Base-by-base conservation (phyloP, 2,113 vertebrate species). In the Pelodiscus sinensis region DNA sequence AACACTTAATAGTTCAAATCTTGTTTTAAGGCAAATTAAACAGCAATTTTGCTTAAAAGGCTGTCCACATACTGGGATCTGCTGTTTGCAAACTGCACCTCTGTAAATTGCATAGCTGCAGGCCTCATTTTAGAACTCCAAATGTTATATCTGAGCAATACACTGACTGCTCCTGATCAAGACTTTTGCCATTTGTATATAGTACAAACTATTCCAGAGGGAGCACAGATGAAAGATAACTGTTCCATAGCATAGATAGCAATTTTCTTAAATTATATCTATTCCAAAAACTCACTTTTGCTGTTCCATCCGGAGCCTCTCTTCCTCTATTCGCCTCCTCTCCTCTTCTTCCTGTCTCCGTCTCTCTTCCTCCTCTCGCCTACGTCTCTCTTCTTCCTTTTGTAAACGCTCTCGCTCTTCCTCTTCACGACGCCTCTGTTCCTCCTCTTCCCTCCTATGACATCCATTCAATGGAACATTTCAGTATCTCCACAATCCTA, bases 391-490 rank as follows among this genome's bases (percentile, higher is more conserved):
- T 93, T 99, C 99, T 87, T 99, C 99, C 92, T 98, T 99, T 21
- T 98, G 98, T 79, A 98, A 97, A 35, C 98, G 98, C 82, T 99
- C 99, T 81, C 97, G 96, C 91, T 99, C 99, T 91, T 99, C 99
- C 25, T 99, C 99, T 60, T 99, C 99, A 75, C 79, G 97, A 12
- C 97, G 98, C 92, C 98, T 98, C 11, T 98, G 98, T 91, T 99
- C 99, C 87, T 99, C 99, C 90, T 99, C 99, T 95, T 99, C 99
- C 94, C 97, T 99, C 97, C 99, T 99, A 96, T 31, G 90, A 94
- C 27, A 96, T 78, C 88, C 95, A 88, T 84, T 71, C 95, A 92
- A 16, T 94, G 52, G 97, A 88, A 62, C 91, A 92, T 75, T 94
- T 79, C 81, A 94, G 87, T 56, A 79, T 35, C 51, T 82, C 94